phyloP scores from a whole-genome alignment of 2,888 invertebrate genomes.

The Timandra comae region DNA sequence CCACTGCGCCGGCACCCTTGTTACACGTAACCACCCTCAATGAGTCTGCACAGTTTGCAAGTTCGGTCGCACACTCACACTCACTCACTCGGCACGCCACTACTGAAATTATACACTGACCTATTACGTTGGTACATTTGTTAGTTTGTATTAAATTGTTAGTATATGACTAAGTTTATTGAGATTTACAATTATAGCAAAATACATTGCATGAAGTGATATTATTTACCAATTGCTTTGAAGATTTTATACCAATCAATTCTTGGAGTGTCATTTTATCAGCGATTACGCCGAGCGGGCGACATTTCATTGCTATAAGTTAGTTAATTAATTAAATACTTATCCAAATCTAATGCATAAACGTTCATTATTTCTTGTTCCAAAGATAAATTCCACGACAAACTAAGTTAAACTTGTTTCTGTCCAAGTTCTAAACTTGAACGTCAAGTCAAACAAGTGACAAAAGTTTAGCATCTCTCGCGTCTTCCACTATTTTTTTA shows the following conservation, averaged over 20 bases:
- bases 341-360: background rate
- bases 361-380: background rate
- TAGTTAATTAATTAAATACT: no score
- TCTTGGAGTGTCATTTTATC: no score
- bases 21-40: conserved; percentile 16
- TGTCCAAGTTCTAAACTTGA: conserved; percentile 6
- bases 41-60: conserved; percentile 49
- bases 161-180: no score
- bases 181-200: no score
- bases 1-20: conserved; percentile 4
- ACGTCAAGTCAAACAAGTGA: conserved; percentile 7
- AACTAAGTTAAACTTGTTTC: conserved; percentile 3
- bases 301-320: no score
- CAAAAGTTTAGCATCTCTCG: conserved; percentile 11
- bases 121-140: no score
- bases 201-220: no score
- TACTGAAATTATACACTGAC: conserved; percentile 36
- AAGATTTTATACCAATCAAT: no score
- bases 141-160: no score
- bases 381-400: conserved; percentile 1
- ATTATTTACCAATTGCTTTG: no score
- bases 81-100: conserved; percentile 1
- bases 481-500: conserved; percentile 25
- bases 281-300: no score
- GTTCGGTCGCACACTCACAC: conserved; percentile 30